These are phyloP conservation scores for Karalla daura DNA, from an alignment of 2,797 vertebrate genomes.

Conservation along the genomic window DNA sequence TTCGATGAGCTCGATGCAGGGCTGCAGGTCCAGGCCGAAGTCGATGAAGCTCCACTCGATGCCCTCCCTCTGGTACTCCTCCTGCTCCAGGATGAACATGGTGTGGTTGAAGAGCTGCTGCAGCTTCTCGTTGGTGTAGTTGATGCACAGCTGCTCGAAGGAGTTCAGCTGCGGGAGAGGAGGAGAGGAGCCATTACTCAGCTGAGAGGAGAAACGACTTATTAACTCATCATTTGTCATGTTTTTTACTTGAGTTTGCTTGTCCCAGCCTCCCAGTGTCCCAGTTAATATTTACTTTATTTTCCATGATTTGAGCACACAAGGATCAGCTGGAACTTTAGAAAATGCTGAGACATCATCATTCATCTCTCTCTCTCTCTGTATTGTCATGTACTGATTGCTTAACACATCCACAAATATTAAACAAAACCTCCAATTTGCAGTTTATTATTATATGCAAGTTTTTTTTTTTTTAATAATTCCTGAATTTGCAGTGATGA, in stretches of 20 bases:
- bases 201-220: fast-evolving
- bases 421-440: no score
- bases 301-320: not conserved
- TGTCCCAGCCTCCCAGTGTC: not conserved
- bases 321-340: no score
- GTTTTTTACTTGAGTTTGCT: not conserved
- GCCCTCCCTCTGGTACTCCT: constrained; percentile 98
- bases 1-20: constrained; percentile 98
- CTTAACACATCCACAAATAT: no score
- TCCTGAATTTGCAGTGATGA: no score
- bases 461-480: no score
- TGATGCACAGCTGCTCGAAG: constrained; percentile 97
- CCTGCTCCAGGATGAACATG: constrained; percentile 78
- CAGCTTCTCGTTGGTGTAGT: constrained; percentile 98
- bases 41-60: constrained; percentile 99
- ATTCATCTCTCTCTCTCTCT: no score
- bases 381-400: no score
- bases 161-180: constrained; percentile 90
- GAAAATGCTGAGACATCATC: no score
- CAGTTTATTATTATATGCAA: no score
- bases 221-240: not conserved
- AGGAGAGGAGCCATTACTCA: not conserved
- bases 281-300: not conserved
- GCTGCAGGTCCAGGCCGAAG: constrained; percentile 97
- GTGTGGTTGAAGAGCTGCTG: constrained; percentile 99